phyloP scores from a whole-genome alignment of 2,797 vertebrate genomes.

The Catharus ustulatus region DNA sequence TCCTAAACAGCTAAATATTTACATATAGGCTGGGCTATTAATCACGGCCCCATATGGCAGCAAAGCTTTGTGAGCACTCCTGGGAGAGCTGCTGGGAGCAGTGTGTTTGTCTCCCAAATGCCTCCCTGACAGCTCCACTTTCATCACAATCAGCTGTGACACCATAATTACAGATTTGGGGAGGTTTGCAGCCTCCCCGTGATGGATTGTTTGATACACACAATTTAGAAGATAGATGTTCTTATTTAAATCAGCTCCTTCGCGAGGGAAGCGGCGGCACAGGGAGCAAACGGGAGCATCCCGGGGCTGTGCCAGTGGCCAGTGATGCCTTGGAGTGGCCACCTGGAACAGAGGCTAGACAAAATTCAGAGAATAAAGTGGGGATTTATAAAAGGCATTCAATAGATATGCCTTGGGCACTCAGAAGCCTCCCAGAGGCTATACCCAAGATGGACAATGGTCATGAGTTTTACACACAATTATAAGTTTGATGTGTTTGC shows the following conservation, averaged over 20 bases:
- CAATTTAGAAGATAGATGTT: slow-evolving; percentile 75
- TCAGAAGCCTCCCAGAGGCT: background rate
- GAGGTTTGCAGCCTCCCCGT: slow-evolving; percentile 64
- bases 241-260: slow-evolving; percentile 62
- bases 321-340: background rate
- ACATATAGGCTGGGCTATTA: slow-evolving; percentile 60
- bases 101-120: slow-evolving; percentile 67
- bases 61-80: slow-evolving; percentile 46
- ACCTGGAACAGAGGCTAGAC: background rate
- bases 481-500: background rate
- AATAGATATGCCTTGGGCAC: background rate
- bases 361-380: background rate
- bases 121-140: slow-evolving; percentile 74
- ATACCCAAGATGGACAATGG: background rate
- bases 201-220: slow-evolving; percentile 76
- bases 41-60: slow-evolving; percentile 67
- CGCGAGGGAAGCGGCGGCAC: background rate
- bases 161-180: slow-evolving; percentile 75
- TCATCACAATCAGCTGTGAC: slow-evolving; percentile 75
- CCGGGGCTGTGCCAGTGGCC: background rate
- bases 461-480: background rate
- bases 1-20: slow-evolving; percentile 74
- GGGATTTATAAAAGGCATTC: background rate
- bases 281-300: background rate
- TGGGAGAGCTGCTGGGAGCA: slow-evolving; percentile 40